Conservation (phyloP, 2,888 invertebrate species). For the Andrena bucephala region DNA sequence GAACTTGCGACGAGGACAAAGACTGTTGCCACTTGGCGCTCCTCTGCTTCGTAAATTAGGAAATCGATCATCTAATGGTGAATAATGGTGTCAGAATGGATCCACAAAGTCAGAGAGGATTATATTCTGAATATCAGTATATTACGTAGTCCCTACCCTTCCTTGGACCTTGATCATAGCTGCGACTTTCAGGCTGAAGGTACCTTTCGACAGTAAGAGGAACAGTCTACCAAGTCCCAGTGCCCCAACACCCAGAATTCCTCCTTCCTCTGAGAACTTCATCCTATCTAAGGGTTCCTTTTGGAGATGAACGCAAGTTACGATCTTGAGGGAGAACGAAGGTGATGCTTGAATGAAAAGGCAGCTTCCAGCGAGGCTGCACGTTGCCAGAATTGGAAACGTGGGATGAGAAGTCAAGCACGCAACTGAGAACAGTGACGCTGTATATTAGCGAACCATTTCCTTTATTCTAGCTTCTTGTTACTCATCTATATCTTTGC, state of each 20-base stretch:
- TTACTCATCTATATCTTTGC: neutral
- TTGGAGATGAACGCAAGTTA: conserved; percentile 69
- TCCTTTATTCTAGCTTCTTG: neutral
- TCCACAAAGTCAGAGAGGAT: neutral
- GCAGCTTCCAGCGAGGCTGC: conserved; percentile 69
- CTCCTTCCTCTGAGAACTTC: conserved; percentile 73
- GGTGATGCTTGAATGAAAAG: conserved; percentile 61
- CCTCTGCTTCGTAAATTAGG: conserved; percentile 69
- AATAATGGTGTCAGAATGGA: neutral
- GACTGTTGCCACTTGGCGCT: conserved; percentile 46
- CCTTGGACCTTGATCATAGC: neutral
- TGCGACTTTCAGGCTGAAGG: neutral
- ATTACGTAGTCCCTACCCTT: neutral
- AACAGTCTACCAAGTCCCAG: conserved; percentile 68
- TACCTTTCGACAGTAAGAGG: conserved; percentile 41
- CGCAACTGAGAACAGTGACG: neutral
- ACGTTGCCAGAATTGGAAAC: conserved; percentile 21
- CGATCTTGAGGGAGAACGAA: conserved; percentile 51
- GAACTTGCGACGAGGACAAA: conserved; percentile 64
- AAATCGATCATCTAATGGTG: conserved; percentile 69
- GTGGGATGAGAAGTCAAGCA: conserved; percentile 23
- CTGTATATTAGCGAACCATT: neutral
- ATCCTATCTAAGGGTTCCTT: conserved; percentile 68
- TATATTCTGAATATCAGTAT: neutral
- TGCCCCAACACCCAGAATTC: conserved; percentile 65